A percentile compares a stretch with the other conserved stretches of the same genome.
phyloP scores from a whole-genome alignment of 2,797 vertebrate genomes.

The Phoebastria nigripes region DNA sequence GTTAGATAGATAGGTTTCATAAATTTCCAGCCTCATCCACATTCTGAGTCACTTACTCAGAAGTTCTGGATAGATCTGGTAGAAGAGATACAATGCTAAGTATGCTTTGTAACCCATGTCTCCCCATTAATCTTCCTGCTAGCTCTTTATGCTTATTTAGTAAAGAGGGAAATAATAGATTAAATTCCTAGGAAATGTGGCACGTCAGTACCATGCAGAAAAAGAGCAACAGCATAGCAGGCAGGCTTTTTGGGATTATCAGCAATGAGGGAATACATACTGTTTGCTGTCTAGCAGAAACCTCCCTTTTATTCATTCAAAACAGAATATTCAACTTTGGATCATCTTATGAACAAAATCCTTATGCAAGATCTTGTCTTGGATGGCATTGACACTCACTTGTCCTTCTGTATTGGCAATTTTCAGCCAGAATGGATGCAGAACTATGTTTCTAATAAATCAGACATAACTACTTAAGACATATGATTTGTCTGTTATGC shows the following conservation, averaged over 20 bases:
- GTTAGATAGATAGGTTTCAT: background rate
- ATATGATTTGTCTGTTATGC: background rate
- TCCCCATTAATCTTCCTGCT: background rate
- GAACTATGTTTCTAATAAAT: background rate
- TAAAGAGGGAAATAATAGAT: background rate
- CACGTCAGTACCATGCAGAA: background rate
- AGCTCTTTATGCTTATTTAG: background rate
- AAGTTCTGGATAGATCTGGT: background rate
- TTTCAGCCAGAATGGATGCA: background rate
- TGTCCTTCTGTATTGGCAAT: background rate
- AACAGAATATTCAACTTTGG: background rate
- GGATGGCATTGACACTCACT: background rate
- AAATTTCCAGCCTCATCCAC: background rate
- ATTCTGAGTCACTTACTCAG: background rate
- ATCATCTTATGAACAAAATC: background rate
- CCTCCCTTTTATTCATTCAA: background rate
- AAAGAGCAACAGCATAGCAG: background rate
- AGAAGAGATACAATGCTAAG: background rate
- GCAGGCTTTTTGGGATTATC: background rate
- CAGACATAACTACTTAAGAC: background rate
- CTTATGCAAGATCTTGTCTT: background rate
- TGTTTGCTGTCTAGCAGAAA: background rate
- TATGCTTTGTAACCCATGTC: background rate
- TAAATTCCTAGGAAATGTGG: background rate
- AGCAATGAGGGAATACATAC: background rate